Evolutionary conservation across 2,888 invertebrate genomes (phyloP).

Genomic region (Lepetodrilus schrolli): DNA sequence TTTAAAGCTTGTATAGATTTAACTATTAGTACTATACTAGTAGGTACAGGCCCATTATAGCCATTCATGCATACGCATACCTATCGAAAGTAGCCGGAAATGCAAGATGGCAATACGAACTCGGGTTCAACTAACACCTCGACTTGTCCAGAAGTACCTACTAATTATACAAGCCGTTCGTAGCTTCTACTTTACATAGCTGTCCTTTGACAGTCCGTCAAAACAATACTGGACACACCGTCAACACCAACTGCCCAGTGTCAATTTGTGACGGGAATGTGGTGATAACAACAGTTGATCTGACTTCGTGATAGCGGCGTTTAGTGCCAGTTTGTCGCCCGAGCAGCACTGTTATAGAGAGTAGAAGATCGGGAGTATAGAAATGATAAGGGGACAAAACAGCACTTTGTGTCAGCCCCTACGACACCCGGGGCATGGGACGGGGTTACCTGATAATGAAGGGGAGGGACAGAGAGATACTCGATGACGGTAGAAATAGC

Average conservation of each 20-base stretch:
- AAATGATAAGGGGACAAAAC: background rate
- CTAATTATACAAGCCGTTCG: background rate
- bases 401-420: background rate
- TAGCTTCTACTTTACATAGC: background rate
- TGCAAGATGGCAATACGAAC: background rate
- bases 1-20: too few species aligned
- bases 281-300: background rate
- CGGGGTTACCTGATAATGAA: too few species aligned
- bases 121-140: background rate
- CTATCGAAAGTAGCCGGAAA: background rate
- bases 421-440: background rate
- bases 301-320: conserved; percentile 1
- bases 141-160: background rate
- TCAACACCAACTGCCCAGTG: background rate
- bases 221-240: background rate
- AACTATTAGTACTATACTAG: too few species aligned
- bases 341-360: background rate
- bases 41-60: too few species aligned
- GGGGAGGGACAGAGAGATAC: too few species aligned
- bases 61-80: too few species aligned
- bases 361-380: background rate
- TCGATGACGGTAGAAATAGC: too few species aligned
- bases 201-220: background rate
- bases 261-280: background rate
- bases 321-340: background rate